These are phyloP conservation scores for Actinernus sp. DNA, from an alignment of 92 coral and sea anemone species.

Conservation along the genomic window DNA sequence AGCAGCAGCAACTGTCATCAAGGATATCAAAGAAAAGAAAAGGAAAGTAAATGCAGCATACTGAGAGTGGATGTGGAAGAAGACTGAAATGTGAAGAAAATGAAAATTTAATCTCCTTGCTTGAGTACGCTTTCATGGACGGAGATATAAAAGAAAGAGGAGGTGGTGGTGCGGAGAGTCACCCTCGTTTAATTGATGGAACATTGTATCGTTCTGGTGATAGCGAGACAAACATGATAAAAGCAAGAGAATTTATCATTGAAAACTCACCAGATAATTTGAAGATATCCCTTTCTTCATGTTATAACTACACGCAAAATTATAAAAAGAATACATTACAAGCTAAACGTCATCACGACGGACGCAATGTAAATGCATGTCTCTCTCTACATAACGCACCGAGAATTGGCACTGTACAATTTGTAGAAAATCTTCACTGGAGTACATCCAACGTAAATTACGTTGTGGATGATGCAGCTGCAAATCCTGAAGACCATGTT, in stretches of 20 bases:
- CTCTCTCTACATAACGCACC: slow-evolving; percentile 61
- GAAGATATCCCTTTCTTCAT: slow-evolving; percentile 29
- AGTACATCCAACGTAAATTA: slow-evolving; percentile 56
- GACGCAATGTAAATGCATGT: slow-evolving; percentile 57
- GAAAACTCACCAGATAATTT: slow-evolving; percentile 32
- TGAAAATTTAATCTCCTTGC: slow-evolving; percentile 39
- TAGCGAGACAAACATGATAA: slow-evolving; percentile 51
- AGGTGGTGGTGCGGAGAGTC: slow-evolving; percentile 57
- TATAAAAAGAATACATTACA: slow-evolving; percentile 46
- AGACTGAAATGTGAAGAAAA: slow-evolving; percentile 61
- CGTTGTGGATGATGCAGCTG: slow-evolving; percentile 47
- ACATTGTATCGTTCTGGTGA: slow-evolving; percentile 45
- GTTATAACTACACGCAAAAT: no score
- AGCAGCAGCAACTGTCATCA: background rate
- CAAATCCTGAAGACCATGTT: slow-evolving; percentile 16
- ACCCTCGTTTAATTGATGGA: slow-evolving; percentile 51
- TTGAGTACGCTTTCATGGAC: slow-evolving; percentile 70
- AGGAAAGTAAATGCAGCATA: slow-evolving; percentile 29
- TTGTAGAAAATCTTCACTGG: slow-evolving; percentile 64
- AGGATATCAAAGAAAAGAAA: slow-evolving; percentile 16
- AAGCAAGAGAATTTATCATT: slow-evolving; percentile 48
- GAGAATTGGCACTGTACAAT: slow-evolving; percentile 55
- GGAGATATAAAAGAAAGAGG: slow-evolving; percentile 24
- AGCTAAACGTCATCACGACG: slow-evolving; percentile 71
- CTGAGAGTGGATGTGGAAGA: slow-evolving; percentile 41